Evolutionary conservation across 2,113 vertebrate species (phyloP), one percentile per base, ranked within the genome.

Genomic region (Phaethornis superciliosus): DNA sequence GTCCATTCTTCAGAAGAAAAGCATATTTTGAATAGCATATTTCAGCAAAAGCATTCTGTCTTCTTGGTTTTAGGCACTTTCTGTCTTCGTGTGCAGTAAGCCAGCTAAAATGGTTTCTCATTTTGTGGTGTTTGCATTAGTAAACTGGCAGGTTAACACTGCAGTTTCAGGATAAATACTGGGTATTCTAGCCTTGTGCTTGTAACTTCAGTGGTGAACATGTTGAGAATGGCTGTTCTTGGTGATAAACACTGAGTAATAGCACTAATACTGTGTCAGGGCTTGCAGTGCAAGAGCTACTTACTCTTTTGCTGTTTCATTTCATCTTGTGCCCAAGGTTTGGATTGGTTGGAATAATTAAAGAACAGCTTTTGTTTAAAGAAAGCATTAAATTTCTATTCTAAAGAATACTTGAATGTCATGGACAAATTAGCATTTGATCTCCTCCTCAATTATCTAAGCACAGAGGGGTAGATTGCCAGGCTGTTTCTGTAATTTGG

Each of bases 351-450:
- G 79, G 52, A 91, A 88, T 95, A 95, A 95, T 95, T 96, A 95
- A 93, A 94, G 94, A 97, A 90, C 88, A 95, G 72, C 82, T 95
- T 94, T 93, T 95, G 94, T 96, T 96, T 96, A 95, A 96, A 96
- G 89, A 95, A 94, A 88, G 79, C 72, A 88, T 96, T 95, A 94
- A 93, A 95, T 95, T 94, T 79, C 60, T 93, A 63, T 91, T 83
- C 72, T 95, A 94, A 95, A 83, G 95, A 88, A 89, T 85, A 88
- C 79, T 86, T 91, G 76, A 90, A 83, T 75, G 72, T 94, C 94
- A 90, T 49, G 35, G 80, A 81, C 88, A 97, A 96, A 95, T 96
- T 93, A 93, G 68, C 93, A 95, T 90, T 94, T 95, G 96, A 91
- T 95, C 91, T 97, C 40, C 91, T 93, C 93, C 93, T 88, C 92